Evolutionary conservation across 2,797 vertebrate genomes (phyloP), one percentile per base, ranked within the genome.

Genomic region (Scomberomorus guttatus): DNA sequence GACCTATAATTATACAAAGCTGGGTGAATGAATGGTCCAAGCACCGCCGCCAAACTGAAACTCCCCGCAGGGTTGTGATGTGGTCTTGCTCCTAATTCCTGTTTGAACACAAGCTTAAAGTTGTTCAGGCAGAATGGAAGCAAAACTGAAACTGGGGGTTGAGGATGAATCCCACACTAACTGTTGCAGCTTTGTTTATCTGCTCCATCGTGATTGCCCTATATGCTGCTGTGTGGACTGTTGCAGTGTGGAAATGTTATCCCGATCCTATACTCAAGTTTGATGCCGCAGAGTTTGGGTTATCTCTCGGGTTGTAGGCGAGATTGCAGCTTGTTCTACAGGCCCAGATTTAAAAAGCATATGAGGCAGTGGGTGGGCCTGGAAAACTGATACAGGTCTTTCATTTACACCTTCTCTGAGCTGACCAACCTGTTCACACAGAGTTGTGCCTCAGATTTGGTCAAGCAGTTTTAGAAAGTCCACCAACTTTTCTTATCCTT

Each of bases 1-100:
- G 79, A 84, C 83, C 75, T 76, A 44, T 84, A 82, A 89, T 88
- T 72, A 74, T 85, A 81, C 74, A 87, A 89, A 87, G 86, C 74
- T 89, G 81, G 80, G 50, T 50, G 82, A 79, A 80, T 69, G 66
- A 78, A 71, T 73, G 61, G 75, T 82, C 72, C 61, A 67, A 60
- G 65, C 57, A 42, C 37, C 0, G 20, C 69, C 6, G 39, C 68
- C 80, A 77, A 70, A 70, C 65, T 81, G 42, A 85, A 83, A 52
- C 58, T 79, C 59, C 77, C 85, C 81, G 70, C 72, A 62, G 65
- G 29, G 52, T 61, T 75, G 58, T 82, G 68, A 83, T 88, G 84
- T 78, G 84, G 84, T 82, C 61, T 68, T 52, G 25, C 44, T 78
- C 59, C 62, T 59, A 46, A 83, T 78, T 63, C 74, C 42, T 79